Base-by-base conservation (phyloP, 2,797 vertebrate species). In the Apogon hyalosoma region DNA sequence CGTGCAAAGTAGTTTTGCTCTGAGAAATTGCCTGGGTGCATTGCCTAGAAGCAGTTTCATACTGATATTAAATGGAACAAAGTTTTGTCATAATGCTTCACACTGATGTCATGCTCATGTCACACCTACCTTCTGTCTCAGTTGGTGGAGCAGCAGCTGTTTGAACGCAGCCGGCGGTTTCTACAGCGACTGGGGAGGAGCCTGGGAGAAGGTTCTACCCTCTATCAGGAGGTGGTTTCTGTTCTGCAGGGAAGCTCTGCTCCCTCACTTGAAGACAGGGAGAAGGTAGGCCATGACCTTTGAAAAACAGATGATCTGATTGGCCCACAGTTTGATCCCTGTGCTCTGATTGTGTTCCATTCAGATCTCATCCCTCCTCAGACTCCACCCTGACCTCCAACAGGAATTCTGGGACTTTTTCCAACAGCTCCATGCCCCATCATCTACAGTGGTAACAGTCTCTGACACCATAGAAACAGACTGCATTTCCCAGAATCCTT, bases 71-170 rank as follows among this genome's bases (percentile, higher is more conserved):
- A 28, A 28, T 28, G 24, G 24, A 28, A 28, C 24, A 28, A 28
- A 28, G 6, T 28, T 21, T 4, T 28, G 24, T 28, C 24, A 28
- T 28, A 6, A 28, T 28, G 6, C 28, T 8, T 36, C 7, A 36
- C 1, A 36, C 33, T 36, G 9, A 8, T 10, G 7, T 36, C 33
- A 10, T 10, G 33, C 13, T 45, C 6, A 46, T 24, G 53, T 40
- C 6, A 1, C 0, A 36, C 21, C 12, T 51, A 4, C 8, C 24
- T 12, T 45, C 7, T 62, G 10, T 14, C 0, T 5, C 62, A 98
- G 97, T 91, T 96, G 72, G 90, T 93, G 47, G 97, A 98, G 79
- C 97, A 98, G 75, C 97, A 96, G 59, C 94, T 95, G 0, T 98
- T 98, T 51, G 96, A 97, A 6, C 96, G 94, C 62, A 96, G 97